phyloP scores from a whole-genome alignment of 2,113 vertebrate genomes.

The Sceloporus undulatus region DNA sequence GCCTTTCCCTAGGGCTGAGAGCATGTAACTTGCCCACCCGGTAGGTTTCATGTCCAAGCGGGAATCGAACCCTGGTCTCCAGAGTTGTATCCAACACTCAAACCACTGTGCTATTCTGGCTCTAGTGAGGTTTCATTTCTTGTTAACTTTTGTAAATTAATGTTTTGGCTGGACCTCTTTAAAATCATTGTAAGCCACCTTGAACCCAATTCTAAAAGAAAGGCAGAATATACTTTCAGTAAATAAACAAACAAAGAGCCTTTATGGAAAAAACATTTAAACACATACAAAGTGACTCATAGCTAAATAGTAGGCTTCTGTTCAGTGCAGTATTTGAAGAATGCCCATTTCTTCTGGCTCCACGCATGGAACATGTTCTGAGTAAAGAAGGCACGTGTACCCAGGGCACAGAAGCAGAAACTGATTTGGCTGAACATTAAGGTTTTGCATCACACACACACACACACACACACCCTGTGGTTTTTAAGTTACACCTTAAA shows the following conservation, averaged over 20 bases:
- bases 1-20: too few relatives aligned
- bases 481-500: slow-evolving; percentile 5
- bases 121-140: too few relatives aligned
- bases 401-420: slow-evolving; percentile 43
- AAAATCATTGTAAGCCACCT: too few relatives aligned
- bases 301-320: slow-evolving; percentile 45
- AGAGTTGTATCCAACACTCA: too few relatives aligned
- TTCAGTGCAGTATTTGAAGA: slow-evolving; percentile 47
- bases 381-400: slow-evolving; percentile 47
- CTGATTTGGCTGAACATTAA: slow-evolving; percentile 44
- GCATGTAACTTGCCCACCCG: too few relatives aligned
- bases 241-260: background rate
- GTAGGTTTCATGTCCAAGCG: too few relatives aligned
- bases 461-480: background rate
- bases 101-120: too few relatives aligned
- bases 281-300: background rate
- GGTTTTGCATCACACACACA: background rate
- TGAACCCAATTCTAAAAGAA: too few relatives aligned
- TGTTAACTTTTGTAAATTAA: too few relatives aligned
- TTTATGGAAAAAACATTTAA: background rate
- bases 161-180: too few relatives aligned
- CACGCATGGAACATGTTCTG: slow-evolving; percentile 1
- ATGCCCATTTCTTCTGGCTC: slow-evolving; percentile 46
- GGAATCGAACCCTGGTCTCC: too few relatives aligned
- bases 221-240: too few relatives aligned